Base-by-base conservation (phyloP, 2,797 vertebrate species). In the Anas bahamensis region DNA sequence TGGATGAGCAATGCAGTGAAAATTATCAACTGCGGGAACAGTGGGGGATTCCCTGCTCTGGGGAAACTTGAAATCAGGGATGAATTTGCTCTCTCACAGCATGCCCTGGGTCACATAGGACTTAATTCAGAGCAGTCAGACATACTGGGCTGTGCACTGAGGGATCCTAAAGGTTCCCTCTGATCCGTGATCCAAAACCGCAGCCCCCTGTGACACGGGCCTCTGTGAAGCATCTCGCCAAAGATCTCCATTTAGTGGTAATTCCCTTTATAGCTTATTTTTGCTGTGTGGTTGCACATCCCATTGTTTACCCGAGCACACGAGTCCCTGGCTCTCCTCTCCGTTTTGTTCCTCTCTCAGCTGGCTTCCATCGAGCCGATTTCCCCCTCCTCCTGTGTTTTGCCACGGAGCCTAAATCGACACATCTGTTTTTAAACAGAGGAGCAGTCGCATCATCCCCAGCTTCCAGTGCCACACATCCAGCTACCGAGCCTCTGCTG, bases 101-200 rank as follows among this genome's bases (percentile, higher is more conserved):
- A 4, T 6, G 18, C 68, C 60, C 4, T 12, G 44, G 90, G n/a
- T 85, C 56, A 35, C 0, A 4, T 42, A 35, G 75, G 64, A 63
- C 75, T 79, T 87, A 89, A 80, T 74, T 71, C 10, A 4, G 50
- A 81, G 89, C 84, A 74, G 70, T 55, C 14, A 1, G 64, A 68
- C 0, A 14, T 3, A 19, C 41, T 0, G 1, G 39, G 84, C 84
- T 83, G 66, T 3, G 78, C 42, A 13, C 72, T 9, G 48, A 74
- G 65, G 68, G 69, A 89, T 70, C 80, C 83, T 77, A 31, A 44
- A 77, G 31, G 53, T 37, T 85, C 65, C 60, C 46, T 84, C 90
- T 79, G 82, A 89, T 73, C 85, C 4, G 0, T 11, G 26, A 84
- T 71, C 86, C 92, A 86, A 85, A 89, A 17, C 92, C 10, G 0